Evolutionary conservation across 2,113 vertebrate genomes (phyloP).

Genomic region (Heloderma charlesbogerti): DNA sequence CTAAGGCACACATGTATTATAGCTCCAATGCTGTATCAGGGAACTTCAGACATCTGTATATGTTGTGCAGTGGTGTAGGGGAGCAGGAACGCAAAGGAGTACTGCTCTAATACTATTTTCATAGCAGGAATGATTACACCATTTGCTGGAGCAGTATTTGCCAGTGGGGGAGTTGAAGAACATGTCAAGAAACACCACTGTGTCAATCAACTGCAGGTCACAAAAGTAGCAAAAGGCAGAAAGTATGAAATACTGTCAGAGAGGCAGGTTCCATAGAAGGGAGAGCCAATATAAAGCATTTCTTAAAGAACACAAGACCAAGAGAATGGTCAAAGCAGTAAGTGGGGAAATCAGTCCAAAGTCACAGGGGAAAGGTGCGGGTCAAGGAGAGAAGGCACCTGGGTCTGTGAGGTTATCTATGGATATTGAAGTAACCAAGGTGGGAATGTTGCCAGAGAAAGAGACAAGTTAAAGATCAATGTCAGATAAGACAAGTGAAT

Average conservation of each 20-base stretch:
- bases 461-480: not conserved
- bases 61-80: too few relatives aligned
- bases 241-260: not conserved
- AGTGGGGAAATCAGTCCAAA: not conserved
- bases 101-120: too few relatives aligned
- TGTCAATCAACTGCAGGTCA: not conserved
- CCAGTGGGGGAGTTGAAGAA: too few relatives aligned
- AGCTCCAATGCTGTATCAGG: not conserved
- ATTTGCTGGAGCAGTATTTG: too few relatives aligned
- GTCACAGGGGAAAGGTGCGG: not conserved
- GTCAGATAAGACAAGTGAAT: not conserved
- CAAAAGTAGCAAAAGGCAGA: not conserved
- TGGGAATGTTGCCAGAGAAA: not conserved
- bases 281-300: not conserved
- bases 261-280: not conserved
- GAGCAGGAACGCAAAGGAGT: too few relatives aligned
- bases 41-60: not conserved
- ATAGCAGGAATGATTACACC: too few relatives aligned
- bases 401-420: not conserved
- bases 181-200: not conserved
- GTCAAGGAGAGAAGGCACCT: not conserved
- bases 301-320: not conserved
- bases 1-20: not conserved
- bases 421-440: not conserved
- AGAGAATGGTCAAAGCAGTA: not conserved